phyloP scores from a whole-genome alignment of 2,888 invertebrate genomes.

The Lasioglossum villosulum region DNA sequence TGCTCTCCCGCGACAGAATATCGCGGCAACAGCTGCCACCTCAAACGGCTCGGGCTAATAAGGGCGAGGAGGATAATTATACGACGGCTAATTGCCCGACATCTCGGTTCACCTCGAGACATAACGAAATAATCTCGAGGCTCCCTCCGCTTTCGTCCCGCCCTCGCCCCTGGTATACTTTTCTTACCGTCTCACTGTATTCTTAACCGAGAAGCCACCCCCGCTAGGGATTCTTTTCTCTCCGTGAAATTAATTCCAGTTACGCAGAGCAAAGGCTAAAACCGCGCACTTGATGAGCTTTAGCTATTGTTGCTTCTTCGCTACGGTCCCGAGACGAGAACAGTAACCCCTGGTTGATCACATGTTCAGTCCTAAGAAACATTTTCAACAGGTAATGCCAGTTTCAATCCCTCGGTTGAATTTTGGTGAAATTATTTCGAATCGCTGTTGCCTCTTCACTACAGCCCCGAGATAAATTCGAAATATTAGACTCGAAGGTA shows the following conservation, averaged over 20 bases:
- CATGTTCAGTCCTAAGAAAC: no score
- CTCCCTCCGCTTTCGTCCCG: slow-evolving; percentile 18
- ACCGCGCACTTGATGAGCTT: slow-evolving; percentile 56
- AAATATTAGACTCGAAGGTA: no score
- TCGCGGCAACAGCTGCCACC: slow-evolving; percentile 63
- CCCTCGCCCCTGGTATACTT: slow-evolving; percentile 27
- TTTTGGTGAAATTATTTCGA: no score
- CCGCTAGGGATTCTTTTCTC: slow-evolving; percentile 64
- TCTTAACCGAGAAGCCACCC: slow-evolving; percentile 65
- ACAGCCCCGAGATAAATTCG: no score
- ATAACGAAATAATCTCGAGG: slow-evolving; percentile 75
- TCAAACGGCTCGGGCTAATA: slow-evolving; percentile 59
- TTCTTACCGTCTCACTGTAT: slow-evolving; percentile 46
- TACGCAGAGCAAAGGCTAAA: slow-evolving; percentile 58
- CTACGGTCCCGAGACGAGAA: neutral
- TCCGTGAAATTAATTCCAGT: slow-evolving; percentile 71
- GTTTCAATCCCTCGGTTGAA: no score
- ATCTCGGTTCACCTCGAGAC: slow-evolving; percentile 70
- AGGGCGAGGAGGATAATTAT: slow-evolving; percentile 75
- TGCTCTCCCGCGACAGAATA: slow-evolving; percentile 34
- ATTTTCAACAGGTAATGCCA: no score
- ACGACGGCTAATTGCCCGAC: slow-evolving; percentile 77
- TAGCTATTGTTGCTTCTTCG: slow-evolving; percentile 54
- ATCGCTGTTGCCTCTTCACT: no score
- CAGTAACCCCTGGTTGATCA: neutral